These are phyloP conservation scores for Platycercus adscitus DNA, from an alignment of 2,113 vertebrate genomes.

Conservation along the genomic window DNA sequence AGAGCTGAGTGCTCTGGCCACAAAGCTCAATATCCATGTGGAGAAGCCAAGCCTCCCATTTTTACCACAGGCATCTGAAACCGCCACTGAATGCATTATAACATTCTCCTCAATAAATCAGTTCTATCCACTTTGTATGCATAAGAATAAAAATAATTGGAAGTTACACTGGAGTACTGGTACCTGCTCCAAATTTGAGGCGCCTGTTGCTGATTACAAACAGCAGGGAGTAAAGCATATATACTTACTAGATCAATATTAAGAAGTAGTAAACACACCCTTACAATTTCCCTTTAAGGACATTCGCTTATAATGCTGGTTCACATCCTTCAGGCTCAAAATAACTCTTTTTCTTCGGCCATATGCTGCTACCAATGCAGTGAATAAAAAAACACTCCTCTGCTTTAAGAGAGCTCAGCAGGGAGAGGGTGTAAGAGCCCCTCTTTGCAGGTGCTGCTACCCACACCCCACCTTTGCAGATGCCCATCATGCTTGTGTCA, in stretches of 20 bases:
- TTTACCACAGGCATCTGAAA: neutral
- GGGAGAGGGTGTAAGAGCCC: neutral
- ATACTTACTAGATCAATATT: neutral
- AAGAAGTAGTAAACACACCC: neutral
- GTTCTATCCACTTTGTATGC: neutral
- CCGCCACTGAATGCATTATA: neutral
- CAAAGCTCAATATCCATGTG: neutral
- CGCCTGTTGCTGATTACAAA: neutral
- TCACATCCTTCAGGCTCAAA: neutral
- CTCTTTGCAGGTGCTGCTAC: accelerated
- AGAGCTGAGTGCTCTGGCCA: neutral
- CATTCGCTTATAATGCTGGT: neutral
- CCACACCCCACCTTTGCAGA: neutral
- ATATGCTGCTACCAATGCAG: neutral
- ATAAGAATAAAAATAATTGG: neutral
- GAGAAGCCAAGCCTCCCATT: neutral
- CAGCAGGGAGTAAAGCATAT: neutral
- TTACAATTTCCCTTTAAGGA: neutral
- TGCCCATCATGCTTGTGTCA: neutral
- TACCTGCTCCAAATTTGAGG: neutral
- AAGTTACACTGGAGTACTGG: neutral
- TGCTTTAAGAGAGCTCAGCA: neutral
- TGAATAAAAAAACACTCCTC: neutral
- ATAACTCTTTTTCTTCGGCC: neutral
- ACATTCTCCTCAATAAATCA: neutral